These are phyloP conservation scores for Masnerella sp. DNA, from an alignment of 2,888 invertebrate species.

Conservation along the genomic window DNA sequence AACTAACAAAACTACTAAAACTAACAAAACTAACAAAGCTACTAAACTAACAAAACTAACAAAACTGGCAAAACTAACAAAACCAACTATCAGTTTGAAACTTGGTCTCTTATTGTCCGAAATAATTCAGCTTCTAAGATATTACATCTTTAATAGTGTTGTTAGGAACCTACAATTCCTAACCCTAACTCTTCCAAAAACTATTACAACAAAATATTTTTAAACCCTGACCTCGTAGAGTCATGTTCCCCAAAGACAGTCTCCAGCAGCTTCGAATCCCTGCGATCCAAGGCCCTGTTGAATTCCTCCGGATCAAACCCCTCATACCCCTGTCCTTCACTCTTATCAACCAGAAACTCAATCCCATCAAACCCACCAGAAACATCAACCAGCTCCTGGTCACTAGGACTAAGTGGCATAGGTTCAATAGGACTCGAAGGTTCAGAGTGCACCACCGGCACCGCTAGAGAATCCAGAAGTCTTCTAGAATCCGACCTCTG, in stretches of 20 bases:
- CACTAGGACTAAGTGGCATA: slow-evolving; percentile 62
- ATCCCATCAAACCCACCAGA: slow-evolving; percentile 10
- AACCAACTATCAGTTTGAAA: no score
- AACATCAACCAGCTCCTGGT: not conserved
- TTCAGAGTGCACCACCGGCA: slow-evolving; percentile 73
- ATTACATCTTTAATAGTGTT: no score
- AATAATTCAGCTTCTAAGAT: no score
- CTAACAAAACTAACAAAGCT: no score
- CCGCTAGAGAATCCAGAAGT: slow-evolving; percentile 65
- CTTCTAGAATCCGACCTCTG: no score
- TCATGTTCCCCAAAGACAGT: slow-evolving; percentile 72
- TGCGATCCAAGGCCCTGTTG: slow-evolving; percentile 57
- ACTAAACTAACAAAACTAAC: no score
- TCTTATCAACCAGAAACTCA: slow-evolving; percentile 9
- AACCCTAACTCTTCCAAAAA: no score
- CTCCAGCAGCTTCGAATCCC: slow-evolving; percentile 64
- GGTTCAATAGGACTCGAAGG: slow-evolving; percentile 74
- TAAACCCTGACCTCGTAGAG: slow-evolving; percentile 68
- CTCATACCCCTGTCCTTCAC: slow-evolving; percentile 7
- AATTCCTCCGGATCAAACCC: slow-evolving; percentile 42
- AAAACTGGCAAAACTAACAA: no score
- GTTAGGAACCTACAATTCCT: no score
- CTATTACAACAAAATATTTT: not conserved
- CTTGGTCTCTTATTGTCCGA: no score
- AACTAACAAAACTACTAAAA: no score